A percentile compares a stretch with the other conserved stretches of the same genome.
Evolutionary conservation across 2,113 vertebrate genomes (phyloP).

Genomic region (Athene noctua): DNA sequence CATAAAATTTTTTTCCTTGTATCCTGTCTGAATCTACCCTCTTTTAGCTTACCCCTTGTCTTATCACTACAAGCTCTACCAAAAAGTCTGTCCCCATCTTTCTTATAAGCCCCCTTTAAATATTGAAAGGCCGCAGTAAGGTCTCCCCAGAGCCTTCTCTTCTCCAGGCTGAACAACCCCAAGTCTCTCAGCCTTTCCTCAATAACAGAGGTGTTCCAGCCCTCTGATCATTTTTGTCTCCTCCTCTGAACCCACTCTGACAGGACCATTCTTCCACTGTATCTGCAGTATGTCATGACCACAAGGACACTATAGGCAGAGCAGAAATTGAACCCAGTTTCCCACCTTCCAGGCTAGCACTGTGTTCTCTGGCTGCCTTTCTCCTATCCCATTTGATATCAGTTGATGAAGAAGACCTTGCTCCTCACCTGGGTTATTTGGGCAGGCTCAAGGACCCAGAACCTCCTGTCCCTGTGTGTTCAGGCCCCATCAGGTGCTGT

Average conservation of each 20-base stretch:
- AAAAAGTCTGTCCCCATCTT: background rate
- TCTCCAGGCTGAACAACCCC: background rate
- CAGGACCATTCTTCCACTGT: background rate
- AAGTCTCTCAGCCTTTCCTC: background rate
- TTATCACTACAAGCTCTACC: background rate
- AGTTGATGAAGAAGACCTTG: background rate
- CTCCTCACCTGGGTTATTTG: background rate
- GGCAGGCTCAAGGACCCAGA: background rate
- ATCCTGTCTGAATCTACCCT: background rate
- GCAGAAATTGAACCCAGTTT: background rate
- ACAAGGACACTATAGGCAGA: background rate
- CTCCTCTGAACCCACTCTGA: background rate
- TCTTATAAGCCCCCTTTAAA: background rate
- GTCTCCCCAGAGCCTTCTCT: background rate
- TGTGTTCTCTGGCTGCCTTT: background rate
- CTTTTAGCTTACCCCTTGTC: background rate
- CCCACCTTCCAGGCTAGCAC: background rate
- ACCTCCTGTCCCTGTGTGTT: background rate
- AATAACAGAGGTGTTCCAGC: background rate
- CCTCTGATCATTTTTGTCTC: background rate
- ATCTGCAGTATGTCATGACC: background rate
- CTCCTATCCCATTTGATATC: background rate
- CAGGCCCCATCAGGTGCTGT: background rate
- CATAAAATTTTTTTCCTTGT: fast-evolving
- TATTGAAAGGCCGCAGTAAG: fast-evolving